phyloP scores from a whole-genome alignment of 2,888 invertebrate genomes.

The Chymomyza caudatula region DNA sequence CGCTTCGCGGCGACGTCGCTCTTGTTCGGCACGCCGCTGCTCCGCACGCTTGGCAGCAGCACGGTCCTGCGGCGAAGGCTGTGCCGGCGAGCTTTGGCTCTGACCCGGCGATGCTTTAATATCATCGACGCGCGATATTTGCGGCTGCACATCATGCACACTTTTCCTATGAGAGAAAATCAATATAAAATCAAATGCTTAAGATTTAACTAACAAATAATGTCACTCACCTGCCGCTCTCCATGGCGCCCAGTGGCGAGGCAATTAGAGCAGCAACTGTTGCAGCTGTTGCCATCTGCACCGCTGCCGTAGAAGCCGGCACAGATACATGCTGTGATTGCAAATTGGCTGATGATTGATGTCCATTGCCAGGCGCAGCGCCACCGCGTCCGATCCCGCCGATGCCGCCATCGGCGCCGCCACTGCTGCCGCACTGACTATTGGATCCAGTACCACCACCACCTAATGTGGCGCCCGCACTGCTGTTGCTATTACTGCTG shows the following conservation, averaged over 20 bases:
- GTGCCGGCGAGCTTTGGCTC: slow-evolving; percentile 76
- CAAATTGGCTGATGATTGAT: slow-evolving; percentile 31
- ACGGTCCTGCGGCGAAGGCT: slow-evolving; percentile 78
- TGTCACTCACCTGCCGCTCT: slow-evolving; percentile 75
- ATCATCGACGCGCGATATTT: slow-evolving; percentile 76
- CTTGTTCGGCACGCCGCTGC: slow-evolving; percentile 91
- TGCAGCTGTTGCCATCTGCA: slow-evolving; percentile 44
- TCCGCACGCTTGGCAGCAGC: slow-evolving; percentile 90
- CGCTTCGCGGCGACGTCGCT: slow-evolving; percentile 93
- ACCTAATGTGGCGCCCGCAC: slow-evolving; percentile 30
- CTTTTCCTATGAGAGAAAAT: slow-evolving; percentile 69
- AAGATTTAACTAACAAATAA: not conserved
- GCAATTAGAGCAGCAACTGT: slow-evolving; percentile 45
- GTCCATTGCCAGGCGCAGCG: slow-evolving; percentile 41
- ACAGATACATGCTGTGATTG: slow-evolving; percentile 44
- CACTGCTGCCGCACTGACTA: slow-evolving; percentile 31
- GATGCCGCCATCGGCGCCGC: slow-evolving; percentile 7
- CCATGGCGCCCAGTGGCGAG: slow-evolving; percentile 82
- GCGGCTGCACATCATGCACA: slow-evolving; percentile 75
- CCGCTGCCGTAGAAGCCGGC: slow-evolving; percentile 45
- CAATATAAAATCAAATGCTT: not conserved
- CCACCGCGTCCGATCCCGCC: slow-evolving; percentile 27
- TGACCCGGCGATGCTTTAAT: slow-evolving; percentile 77
- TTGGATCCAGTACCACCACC: slow-evolving; percentile 30
- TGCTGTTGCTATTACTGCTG: slow-evolving; percentile 38